Percentiles rank a stretch among this genome's conserved stretches.
phyloP scores from a whole-genome alignment of 64 coral and sea anemone genomes.

The Orbicella faveolata region DNA sequence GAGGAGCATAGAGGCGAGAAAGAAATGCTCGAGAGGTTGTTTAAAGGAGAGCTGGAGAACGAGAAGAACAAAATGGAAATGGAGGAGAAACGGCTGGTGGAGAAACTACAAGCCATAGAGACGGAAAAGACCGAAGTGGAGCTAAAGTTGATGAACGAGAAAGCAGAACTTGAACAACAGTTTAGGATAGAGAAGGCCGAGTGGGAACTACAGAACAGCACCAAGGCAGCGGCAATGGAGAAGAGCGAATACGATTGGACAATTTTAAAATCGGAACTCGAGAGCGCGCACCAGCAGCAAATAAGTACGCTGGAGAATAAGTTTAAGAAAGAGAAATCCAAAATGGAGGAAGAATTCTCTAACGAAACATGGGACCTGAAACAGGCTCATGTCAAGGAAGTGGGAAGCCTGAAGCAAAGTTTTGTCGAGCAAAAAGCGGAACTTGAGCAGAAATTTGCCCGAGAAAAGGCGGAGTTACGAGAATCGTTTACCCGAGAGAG shows the following conservation, averaged over 20 bases:
- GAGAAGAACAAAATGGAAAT: constrained; percentile 73
- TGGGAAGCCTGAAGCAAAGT: constrained; percentile 72
- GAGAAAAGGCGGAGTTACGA: constrained; percentile 65
- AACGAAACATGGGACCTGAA: constrained; percentile 88
- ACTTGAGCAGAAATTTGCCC: constrained; percentile 70
- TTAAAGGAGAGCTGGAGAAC: constrained; percentile 61
- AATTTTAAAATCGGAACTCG: constrained; percentile 67
- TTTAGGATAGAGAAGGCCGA: constrained; percentile 88
- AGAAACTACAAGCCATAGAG: constrained; percentile 66
- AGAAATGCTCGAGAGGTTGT: constrained; percentile 78
- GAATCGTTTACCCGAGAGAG: constrained; percentile 81
- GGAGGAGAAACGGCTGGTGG: constrained; percentile 48
- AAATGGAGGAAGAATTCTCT: constrained; percentile 49
- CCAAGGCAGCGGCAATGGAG: constrained; percentile 56
- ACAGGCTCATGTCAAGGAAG: constrained; percentile 83
- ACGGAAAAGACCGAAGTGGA: constrained; percentile 82
- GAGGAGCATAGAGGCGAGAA: constrained; percentile 82
- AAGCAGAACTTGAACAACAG: constrained; percentile 84
- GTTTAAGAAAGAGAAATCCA: constrained; percentile 75
- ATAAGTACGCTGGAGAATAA: constrained; percentile 63
- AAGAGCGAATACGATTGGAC: constrained; percentile 84
- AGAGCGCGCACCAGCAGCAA: constrained; percentile 66
- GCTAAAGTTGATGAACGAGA: constrained; percentile 87
- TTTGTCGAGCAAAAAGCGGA: constrained; percentile 85
- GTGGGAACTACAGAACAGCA: constrained; percentile 67